Evolutionary conservation across 2,797 vertebrate genomes (phyloP).

Genomic region (Cyclopterus lumpus): DNA sequence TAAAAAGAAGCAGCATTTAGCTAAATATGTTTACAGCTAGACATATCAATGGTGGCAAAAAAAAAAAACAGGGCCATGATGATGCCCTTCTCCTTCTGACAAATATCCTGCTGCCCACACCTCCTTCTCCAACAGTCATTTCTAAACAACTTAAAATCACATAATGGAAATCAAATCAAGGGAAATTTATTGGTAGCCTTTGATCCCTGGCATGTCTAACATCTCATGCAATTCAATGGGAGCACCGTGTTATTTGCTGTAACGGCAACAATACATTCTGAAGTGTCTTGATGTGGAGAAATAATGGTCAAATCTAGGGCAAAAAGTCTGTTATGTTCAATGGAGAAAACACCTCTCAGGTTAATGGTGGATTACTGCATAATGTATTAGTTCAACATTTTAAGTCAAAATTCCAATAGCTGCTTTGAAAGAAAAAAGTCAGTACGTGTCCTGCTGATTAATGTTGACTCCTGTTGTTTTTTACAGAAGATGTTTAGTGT

Average conservation of each 20-base stretch:
- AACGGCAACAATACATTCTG: not conserved
- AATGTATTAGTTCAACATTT: not conserved
- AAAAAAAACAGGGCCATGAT: not conserved
- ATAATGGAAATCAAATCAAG: not conserved
- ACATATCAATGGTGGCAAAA: not conserved
- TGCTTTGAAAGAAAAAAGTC: not conserved
- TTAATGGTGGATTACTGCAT: not conserved
- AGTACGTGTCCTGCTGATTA: not conserved
- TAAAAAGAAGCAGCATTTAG: not conserved
- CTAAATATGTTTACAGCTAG: not conserved
- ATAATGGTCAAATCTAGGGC: not conserved
- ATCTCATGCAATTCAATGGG: not conserved
- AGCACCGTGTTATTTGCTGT: not conserved
- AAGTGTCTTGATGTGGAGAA: not conserved
- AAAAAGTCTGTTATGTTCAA: not conserved
- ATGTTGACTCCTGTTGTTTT: not conserved
- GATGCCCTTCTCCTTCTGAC: not conserved
- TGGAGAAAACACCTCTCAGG: not conserved
- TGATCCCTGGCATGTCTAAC: not conserved
- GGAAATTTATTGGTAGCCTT: slow-evolving; percentile 15
- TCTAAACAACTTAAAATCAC: not conserved
- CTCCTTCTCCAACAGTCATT: not conserved
- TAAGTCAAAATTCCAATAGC: not conserved
- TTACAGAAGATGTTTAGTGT: not conserved
- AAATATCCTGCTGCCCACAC: not conserved